Evolutionary conservation across 23 tunicate species (phyloP).

Genomic region (Botrylloides violaceus): DNA sequence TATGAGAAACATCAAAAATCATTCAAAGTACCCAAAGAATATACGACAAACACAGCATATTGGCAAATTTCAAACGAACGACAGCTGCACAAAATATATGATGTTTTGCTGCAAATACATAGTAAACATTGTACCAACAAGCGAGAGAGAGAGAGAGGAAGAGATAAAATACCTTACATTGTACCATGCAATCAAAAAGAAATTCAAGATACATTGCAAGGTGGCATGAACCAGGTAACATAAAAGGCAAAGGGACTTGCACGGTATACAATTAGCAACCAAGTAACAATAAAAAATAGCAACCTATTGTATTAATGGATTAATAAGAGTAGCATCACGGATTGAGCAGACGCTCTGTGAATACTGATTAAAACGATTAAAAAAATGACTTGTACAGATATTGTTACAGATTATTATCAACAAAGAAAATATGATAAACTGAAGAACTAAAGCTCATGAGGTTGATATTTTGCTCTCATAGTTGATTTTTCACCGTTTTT

Average conservation of each 20-base stretch:
- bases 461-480: not conserved
- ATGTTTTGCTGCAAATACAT: not conserved
- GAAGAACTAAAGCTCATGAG: not conserved
- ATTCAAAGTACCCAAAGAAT: not conserved
- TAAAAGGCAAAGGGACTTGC: not conserved
- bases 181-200: not conserved
- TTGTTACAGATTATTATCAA: too few relatives aligned
- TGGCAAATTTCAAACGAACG: not conserved
- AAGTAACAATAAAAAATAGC: not conserved
- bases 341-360: not conserved
- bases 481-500: not conserved
- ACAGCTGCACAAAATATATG: constrained; percentile 1
- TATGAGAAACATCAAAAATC: not conserved
- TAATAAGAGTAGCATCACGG: too few relatives aligned
- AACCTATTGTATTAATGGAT: too few relatives aligned
- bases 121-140: not conserved
- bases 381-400: too few relatives aligned
- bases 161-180: not conserved
- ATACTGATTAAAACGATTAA: not conserved
- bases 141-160: too few relatives aligned
- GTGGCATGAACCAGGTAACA: not conserved
- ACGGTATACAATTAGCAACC: not conserved
- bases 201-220: not conserved
- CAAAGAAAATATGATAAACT: too few relatives aligned
- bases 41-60: not conserved